Percentiles rank a stretch among this genome's conserved stretches.
Evolutionary conservation across 2,888 invertebrate species (phyloP).

Genomic region (Crepidodera aurea): DNA sequence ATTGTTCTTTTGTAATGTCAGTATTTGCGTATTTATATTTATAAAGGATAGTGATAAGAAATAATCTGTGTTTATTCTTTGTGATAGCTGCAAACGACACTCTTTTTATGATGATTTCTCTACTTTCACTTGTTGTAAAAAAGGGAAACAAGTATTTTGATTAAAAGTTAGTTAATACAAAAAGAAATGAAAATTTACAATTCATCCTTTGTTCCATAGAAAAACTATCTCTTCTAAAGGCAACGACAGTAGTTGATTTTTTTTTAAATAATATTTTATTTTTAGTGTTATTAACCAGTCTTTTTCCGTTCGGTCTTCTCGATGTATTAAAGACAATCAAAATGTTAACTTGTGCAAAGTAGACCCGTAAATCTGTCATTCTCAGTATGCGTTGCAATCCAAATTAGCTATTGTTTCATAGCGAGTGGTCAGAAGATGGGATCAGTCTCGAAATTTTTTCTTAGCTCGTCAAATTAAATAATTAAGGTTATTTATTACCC

Average conservation of each 20-base stretch:
- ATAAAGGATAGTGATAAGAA: no score
- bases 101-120: no score
- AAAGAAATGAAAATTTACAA: no score
- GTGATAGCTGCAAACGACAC: no score
- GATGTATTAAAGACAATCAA: constrained; percentile 50
- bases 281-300: constrained; percentile 35
- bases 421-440: constrained; percentile 35
- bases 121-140: no score
- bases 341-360: constrained; percentile 53
- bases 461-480: constrained; percentile 41
- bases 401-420: constrained; percentile 45
- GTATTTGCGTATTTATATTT: no score
- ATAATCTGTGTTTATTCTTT: no score
- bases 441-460: constrained; percentile 27
- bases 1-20: no score
- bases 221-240: constrained; percentile 2
- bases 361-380: constrained; percentile 48
- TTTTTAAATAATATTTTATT: constrained; percentile 35
- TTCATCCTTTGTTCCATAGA: not conserved
- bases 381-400: constrained; percentile 40
- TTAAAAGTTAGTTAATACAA: no score
- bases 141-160: no score
- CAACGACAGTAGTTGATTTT: constrained; percentile 16
- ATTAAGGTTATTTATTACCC: constrained; percentile 37
- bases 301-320: constrained; percentile 36